Evolutionary conservation across 92 coral and sea anemone genomes (phyloP).

Genomic region (Siderastrea radians): DNA sequence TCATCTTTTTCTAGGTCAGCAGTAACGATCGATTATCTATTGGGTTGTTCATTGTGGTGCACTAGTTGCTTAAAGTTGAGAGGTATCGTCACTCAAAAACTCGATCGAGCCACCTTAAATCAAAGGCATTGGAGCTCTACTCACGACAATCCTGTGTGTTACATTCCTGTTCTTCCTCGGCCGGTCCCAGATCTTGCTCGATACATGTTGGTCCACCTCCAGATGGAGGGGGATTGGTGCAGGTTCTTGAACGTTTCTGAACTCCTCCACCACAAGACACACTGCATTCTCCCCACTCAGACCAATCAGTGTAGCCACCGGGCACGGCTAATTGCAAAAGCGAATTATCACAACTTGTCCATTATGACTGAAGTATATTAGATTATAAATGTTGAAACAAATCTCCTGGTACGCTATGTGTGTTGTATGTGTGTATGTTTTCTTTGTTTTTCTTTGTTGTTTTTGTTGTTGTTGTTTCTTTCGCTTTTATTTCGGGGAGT

Average conservation of each 20-base stretch:
- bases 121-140: no score
- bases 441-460: background rate
- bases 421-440: no score
- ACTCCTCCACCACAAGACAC: constrained; percentile 11
- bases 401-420: no score
- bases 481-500: background rate
- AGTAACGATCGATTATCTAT: no score
- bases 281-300: background rate
- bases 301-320: background rate
- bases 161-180: background rate
- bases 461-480: background rate
- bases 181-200: background rate
- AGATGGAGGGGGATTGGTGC: constrained; percentile 10
- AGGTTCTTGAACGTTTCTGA: background rate
- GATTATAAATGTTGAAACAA: no score
- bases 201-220: background rate
- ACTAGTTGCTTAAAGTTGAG: no score
- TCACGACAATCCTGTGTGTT: background rate
- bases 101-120: no score
- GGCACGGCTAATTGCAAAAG: background rate
- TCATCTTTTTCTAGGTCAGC: no score
- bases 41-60: no score
- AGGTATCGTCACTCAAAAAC: no score
- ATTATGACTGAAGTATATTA: no score
- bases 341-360: no score